Evolutionary conservation across 2,888 invertebrate species (phyloP).

Genomic region (Gibbula magus): DNA sequence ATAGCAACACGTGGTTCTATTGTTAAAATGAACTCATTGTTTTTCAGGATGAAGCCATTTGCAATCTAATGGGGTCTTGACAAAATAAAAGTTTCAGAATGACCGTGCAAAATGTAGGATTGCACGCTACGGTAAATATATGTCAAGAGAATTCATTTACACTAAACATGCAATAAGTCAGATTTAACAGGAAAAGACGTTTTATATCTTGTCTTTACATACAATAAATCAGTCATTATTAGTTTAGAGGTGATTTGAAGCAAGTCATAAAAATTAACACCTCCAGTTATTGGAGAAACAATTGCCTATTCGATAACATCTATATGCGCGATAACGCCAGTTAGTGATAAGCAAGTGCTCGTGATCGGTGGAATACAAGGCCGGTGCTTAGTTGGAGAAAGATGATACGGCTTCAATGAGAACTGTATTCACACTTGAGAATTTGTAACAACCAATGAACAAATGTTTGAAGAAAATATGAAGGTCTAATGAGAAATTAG

Average conservation of each 20-base stretch:
- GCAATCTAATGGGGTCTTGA: not conserved
- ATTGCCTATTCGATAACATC: too few relatives aligned
- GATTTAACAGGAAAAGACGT: not conserved
- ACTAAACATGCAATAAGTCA: not conserved
- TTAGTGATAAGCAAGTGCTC: too few relatives aligned
- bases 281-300: too few relatives aligned
- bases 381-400: too few relatives aligned
- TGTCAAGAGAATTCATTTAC: not conserved
- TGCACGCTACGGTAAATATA: not conserved
- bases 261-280: too few relatives aligned
- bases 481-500: too few relatives aligned
- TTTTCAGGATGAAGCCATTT: not conserved
- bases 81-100: not conserved
- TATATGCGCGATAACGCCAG: too few relatives aligned
- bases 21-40: slow-evolving; percentile 9
- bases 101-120: not conserved
- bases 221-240: not conserved
- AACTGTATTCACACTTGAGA: too few relatives aligned
- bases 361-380: too few relatives aligned
- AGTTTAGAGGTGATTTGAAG: not conserved
- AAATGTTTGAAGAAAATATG: too few relatives aligned
- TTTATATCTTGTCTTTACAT: slow-evolving; percentile 11
- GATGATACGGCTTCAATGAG: too few relatives aligned
- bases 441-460: too few relatives aligned
- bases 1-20: not conserved